Percentiles rank a stretch among this genome's conserved stretches.
phyloP scores from a whole-genome alignment of 2,797 vertebrate genomes.

The Melopsittacus undulatus region DNA sequence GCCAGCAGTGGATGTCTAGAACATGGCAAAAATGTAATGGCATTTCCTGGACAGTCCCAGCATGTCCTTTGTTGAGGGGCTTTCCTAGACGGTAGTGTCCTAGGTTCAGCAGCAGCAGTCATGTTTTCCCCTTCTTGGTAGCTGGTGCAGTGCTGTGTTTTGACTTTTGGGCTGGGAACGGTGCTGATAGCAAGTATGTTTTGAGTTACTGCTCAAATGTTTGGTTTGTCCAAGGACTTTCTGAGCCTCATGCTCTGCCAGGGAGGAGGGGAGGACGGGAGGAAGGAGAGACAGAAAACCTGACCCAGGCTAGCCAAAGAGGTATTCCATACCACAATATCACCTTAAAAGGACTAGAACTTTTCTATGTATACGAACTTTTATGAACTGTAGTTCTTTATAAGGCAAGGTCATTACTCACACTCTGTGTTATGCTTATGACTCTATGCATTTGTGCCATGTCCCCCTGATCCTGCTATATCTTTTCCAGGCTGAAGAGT shows the following conservation, averaged over 20 bases:
- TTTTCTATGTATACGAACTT: not conserved
- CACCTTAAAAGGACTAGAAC: not conserved
- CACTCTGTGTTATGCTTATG: not conserved
- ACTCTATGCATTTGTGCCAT: not conserved
- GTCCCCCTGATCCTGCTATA: not conserved
- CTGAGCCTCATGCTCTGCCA: too few species aligned
- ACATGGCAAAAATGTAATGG: not conserved
- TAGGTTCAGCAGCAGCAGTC: too few species aligned
- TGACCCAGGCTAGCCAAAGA: too few species aligned
- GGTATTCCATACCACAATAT: not conserved
- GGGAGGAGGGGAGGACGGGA: too few species aligned
- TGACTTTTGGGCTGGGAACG: too few species aligned
- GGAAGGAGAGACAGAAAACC: too few species aligned
- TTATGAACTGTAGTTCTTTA: not conserved
- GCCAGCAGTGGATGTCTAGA: not conserved
- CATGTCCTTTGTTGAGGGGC: not conserved
- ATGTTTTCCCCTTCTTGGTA: too few species aligned
- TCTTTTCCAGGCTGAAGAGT: not conserved
- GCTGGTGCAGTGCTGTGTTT: too few species aligned
- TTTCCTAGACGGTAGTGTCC: not conserved
- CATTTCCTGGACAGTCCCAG: not conserved
- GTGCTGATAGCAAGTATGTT: too few species aligned
- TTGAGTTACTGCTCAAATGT: too few species aligned
- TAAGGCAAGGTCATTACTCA: not conserved
- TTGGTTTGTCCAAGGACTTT: too few species aligned